phyloP scores from a whole-genome alignment of 2,888 invertebrate species.

The Lasioglossum marginatum region DNA sequence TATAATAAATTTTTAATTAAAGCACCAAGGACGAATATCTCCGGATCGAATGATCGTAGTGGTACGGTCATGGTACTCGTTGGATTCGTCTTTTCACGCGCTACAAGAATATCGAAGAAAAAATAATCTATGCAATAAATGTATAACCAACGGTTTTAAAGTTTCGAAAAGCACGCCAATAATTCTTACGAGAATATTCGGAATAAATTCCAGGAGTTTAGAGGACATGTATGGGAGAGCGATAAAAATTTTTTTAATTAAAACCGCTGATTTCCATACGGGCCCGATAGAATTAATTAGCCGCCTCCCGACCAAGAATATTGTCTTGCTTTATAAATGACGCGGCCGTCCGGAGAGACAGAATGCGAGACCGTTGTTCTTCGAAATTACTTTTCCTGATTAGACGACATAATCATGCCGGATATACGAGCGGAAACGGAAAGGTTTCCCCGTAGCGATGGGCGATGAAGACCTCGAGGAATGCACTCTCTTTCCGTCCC shows the following conservation, averaged over 20 bases:
- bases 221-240: neutral
- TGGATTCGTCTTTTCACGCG: neutral
- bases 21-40: too few relatives aligned
- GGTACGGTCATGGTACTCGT: neutral
- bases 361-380: slow-evolving; percentile 23
- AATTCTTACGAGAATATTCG: neutral
- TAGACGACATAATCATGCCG: slow-evolving; percentile 44
- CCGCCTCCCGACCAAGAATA: neutral
- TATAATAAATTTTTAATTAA: too few relatives aligned
- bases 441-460: slow-evolving; percentile 28
- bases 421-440: slow-evolving; percentile 24
- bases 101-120: neutral
- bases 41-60: too few relatives aligned
- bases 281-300: neutral
- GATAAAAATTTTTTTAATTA: neutral
- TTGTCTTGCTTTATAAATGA: slow-evolving; percentile 15
- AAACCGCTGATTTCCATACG: neutral
- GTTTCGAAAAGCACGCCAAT: neutral
- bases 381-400: slow-evolving; percentile 55
- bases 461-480: slow-evolving; percentile 31
- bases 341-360: neutral
- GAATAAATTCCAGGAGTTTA: neutral
- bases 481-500: slow-evolving; percentile 26
- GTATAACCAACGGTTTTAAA: too few relatives aligned
- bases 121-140: too few relatives aligned